A percentile compares a stretch with the other conserved stretches of the same genome.
These are phyloP conservation scores for Ataeniobius toweri DNA, from an alignment of 2,797 vertebrate species.

Conservation along the genomic window DNA sequence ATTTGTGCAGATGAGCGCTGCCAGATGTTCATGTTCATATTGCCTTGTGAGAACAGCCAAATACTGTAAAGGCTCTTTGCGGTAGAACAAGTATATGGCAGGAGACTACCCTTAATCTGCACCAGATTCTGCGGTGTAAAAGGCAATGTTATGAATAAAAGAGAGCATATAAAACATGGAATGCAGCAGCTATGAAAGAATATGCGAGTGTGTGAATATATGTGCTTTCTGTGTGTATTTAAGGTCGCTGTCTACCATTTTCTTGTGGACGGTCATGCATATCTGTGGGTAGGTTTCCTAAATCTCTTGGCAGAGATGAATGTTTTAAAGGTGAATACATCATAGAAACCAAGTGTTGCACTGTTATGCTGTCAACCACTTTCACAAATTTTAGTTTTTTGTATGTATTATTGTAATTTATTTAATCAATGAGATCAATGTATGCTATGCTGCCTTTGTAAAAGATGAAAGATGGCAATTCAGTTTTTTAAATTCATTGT, in stretches of 20 bases:
- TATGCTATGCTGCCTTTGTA: background rate
- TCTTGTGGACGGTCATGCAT: slow-evolving; percentile 22
- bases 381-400: background rate
- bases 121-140: slow-evolving; percentile 79
- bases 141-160: slow-evolving; percentile 80
- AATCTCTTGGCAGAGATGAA: slow-evolving; percentile 11
- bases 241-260: slow-evolving; percentile 34
- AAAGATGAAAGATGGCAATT: background rate
- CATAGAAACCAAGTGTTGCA: background rate
- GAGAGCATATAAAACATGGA: slow-evolving; percentile 75
- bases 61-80: slow-evolving; percentile 74
- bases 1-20: slow-evolving; percentile 59
- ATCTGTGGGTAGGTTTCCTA: slow-evolving; percentile 33
- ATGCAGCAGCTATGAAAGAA: slow-evolving; percentile 69
- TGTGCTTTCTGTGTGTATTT: slow-evolving; percentile 10
- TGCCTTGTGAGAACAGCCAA: slow-evolving; percentile 68
- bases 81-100: slow-evolving; percentile 74
- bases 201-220: slow-evolving; percentile 16
- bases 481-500: background rate
- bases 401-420: background rate
- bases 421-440: background rate
- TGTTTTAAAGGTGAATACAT: background rate
- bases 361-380: background rate
- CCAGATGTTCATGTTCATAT: slow-evolving; percentile 76
- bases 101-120: slow-evolving; percentile 76